Percentiles rank a stretch among this genome's conserved stretches.
phyloP scores from a whole-genome alignment of 2,888 invertebrate species.

The Anthophora plumipes region DNA sequence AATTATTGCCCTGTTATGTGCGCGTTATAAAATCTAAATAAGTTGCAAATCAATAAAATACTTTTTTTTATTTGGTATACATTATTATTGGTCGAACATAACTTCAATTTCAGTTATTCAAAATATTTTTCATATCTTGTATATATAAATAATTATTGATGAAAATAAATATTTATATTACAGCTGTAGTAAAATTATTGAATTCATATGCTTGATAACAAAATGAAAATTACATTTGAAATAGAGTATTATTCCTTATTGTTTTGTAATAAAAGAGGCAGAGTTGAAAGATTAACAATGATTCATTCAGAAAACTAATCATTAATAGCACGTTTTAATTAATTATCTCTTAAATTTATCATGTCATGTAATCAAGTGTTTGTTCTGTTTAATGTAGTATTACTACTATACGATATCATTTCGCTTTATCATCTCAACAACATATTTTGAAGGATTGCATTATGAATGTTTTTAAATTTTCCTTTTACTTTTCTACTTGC shows the following conservation, averaged over 20 bases:
- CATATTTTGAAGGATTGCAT: not conserved
- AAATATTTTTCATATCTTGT: slow-evolving; percentile 41
- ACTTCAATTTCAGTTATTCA: slow-evolving; percentile 16
- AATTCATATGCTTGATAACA: not conserved
- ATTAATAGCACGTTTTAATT: slow-evolving; percentile 10
- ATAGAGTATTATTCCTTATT: not conserved
- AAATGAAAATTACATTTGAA: not conserved
- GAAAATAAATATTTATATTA: slow-evolving; percentile 50
- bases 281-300: not conserved
- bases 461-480: not conserved
- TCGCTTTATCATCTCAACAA: not conserved
- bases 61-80: slow-evolving; percentile 21
- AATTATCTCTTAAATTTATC: slow-evolving; percentile 15
- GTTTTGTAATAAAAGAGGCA: not conserved
- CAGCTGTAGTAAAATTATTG: slow-evolving; percentile 28
- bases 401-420: not conserved
- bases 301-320: slow-evolving; percentile 16
- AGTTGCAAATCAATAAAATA: not conserved
- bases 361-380: slow-evolving; percentile 5
- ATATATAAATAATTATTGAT: slow-evolving; percentile 33
- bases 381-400: not conserved
- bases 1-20: slow-evolving; percentile 23
- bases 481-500: not conserved
- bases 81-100: slow-evolving; percentile 14
- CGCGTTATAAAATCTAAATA: slow-evolving; percentile 10